phyloP scores from a whole-genome alignment of 2,797 vertebrate species.

The Synaphobranchus kaupii region DNA sequence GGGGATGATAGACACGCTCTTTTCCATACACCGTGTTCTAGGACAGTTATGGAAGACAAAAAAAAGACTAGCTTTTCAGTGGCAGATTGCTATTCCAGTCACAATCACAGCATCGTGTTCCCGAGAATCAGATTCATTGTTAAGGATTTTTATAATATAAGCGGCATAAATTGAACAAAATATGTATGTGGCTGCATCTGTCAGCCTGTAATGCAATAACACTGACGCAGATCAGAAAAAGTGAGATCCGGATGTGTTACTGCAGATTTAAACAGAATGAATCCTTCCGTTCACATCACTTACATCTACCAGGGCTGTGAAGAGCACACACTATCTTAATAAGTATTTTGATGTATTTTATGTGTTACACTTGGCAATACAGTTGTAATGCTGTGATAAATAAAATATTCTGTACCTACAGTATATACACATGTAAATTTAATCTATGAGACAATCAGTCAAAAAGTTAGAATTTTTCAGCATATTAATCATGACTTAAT shows the following conservation, averaged over 20 bases:
- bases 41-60: slow-evolving; percentile 51
- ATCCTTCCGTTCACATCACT: not conserved
- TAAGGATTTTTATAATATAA: slow-evolving; percentile 15
- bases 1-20: slow-evolving; percentile 56
- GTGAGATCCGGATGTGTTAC: not conserved
- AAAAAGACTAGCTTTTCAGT: slow-evolving; percentile 19
- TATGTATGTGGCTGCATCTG: not conserved
- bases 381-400: not conserved
- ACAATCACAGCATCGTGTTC: slow-evolving; percentile 24
- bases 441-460: not conserved
- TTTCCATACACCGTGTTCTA: slow-evolving; percentile 63
- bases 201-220: not conserved
- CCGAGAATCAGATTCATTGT: slow-evolving; percentile 5
- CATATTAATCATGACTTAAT: not conserved
- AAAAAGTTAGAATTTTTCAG: not conserved
- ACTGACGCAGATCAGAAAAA: not conserved
- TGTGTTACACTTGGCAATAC: not conserved
- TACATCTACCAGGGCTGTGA: not conserved
- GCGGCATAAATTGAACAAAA: not conserved
- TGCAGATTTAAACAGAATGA: not conserved
- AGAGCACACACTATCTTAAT: not conserved
- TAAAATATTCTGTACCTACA: not conserved
- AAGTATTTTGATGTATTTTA: not conserved
- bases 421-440: not conserved
- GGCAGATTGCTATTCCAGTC: slow-evolving; percentile 20